Evolutionary conservation across 2,888 invertebrate species (phyloP), one percentile per base, ranked within the genome.

Genomic region (Dynastes maya): DNA sequence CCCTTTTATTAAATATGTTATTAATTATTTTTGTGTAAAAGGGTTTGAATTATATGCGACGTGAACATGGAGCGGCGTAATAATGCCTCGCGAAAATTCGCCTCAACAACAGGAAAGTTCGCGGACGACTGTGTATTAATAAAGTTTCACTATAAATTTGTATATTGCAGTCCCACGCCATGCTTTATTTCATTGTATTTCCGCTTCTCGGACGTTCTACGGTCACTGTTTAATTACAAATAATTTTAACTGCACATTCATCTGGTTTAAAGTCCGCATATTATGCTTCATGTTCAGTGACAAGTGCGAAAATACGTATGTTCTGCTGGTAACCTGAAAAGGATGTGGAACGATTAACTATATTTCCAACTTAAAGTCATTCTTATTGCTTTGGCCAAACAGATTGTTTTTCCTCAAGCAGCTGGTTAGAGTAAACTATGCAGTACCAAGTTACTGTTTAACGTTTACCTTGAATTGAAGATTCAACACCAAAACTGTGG

Each of bases 1-100:
- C 29, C 40, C 72, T 72, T 72, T 72, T 72, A 72, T 72, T 72
- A 72, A 58, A 72, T 72, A 70, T 70, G 70, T 70, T 70, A 61
- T 72, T 72, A 72, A 58, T 72, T 58, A 72, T 72, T 72, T 72
- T 72, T 61, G 72, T 72, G 72, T 72, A 72, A 72, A 72, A 58
- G 72, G 72, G 58, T 72, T 58, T 72, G 61, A 72, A 72, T 72
- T 72, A 72, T 72, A 72, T 58, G 27, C 72, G 72, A 72, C 72
- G 40, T 58, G 37, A 72, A 61, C 58, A 72, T 58, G 40, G 40
- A 58, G 11, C 45, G 40, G 40, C 32, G 37, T 16, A 71, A 72
- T 58, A 72, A 40, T 72, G 37, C 22, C 13, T 11, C 58, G 40
- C 27, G 61, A 61, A 72, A 72, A 58, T 72, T 72, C 58, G 58